phyloP scores from a whole-genome alignment of 2,888 invertebrate species.

The Cancer borealis region DNA sequence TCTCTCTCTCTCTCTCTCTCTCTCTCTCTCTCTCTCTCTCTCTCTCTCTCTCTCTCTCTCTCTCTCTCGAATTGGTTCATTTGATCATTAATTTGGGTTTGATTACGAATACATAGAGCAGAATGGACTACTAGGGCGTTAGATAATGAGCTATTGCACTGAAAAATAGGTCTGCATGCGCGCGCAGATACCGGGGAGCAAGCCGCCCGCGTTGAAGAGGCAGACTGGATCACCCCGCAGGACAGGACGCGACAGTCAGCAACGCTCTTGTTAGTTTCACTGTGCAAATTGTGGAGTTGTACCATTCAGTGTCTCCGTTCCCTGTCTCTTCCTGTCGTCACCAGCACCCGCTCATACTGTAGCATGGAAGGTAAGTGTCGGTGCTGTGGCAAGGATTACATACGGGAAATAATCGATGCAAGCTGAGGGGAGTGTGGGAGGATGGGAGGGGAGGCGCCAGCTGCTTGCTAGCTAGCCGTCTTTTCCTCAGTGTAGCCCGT shows the following conservation, averaged over 20 bases:
- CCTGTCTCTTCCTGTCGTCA: background rate
- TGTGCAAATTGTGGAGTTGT: background rate
- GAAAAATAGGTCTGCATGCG: background rate
- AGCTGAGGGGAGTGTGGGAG: slow-evolving; percentile 48
- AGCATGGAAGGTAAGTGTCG: slow-evolving; percentile 26
- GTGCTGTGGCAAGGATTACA: background rate
- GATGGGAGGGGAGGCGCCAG: slow-evolving; percentile 35
- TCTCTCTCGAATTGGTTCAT: background rate
- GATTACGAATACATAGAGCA: background rate
- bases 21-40: slow-evolving; percentile 13
- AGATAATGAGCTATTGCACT: slow-evolving; percentile 21
- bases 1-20: slow-evolving; percentile 34
- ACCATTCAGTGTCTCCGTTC: background rate
- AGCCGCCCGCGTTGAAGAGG: background rate
- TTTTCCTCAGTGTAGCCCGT: background rate
- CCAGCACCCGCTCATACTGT: background rate
- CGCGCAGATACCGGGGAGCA: background rate
- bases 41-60: slow-evolving; percentile 45
- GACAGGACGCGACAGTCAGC: slow-evolving; percentile 5
- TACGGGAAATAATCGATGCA: slow-evolving; percentile 53
- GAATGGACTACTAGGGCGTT: background rate
- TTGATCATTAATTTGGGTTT: no score
- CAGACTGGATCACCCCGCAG: slow-evolving; percentile 18
- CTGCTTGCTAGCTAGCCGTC: slow-evolving; percentile 7
- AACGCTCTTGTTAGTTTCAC: slow-evolving; percentile 6